These are phyloP conservation scores for Bombus picipes DNA, from an alignment of 1,140 invertebrate genomes.

Conservation along the genomic window DNA sequence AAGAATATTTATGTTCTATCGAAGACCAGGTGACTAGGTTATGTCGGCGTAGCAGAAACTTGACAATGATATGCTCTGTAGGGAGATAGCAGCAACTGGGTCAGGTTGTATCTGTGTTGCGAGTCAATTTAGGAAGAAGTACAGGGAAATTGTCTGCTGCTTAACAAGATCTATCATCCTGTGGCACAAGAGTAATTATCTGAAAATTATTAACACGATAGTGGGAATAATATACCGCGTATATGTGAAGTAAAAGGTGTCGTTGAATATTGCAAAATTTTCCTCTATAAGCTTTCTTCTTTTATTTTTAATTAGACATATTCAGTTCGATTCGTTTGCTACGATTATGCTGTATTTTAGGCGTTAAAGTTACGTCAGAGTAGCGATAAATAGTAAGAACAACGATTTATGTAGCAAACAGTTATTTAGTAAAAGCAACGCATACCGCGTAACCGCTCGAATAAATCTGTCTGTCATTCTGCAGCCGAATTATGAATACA, in stretches of 20 bases:
- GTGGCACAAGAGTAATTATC: neutral
- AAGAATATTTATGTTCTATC: no score
- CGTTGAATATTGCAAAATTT: neutral
- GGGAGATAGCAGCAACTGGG: neutral
- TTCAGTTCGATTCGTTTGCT: neutral
- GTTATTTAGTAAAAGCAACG: no score
- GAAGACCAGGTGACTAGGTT: no score
- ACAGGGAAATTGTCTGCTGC: neutral
- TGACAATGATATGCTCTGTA: neutral
- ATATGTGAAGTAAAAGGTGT: no score
- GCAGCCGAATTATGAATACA: neutral
- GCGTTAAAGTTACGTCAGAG: no score
- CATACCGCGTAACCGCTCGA: no score
- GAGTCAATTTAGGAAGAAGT: neutral
- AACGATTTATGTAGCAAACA: neutral
- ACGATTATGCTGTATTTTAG: neutral
- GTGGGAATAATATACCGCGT: no score
- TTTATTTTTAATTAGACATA: neutral
- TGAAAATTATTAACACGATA: no score
- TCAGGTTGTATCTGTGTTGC: neutral
- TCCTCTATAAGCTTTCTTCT: fast-evolving
- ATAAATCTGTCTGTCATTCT: neutral
- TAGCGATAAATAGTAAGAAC: no score
- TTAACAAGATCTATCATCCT: neutral
- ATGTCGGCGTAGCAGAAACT: neutral